A percentile compares a stretch with the other conserved stretches of the same genome.
phyloP scores from a whole-genome alignment of 2,113 vertebrate species.

The Oreochromis tanganicae region DNA sequence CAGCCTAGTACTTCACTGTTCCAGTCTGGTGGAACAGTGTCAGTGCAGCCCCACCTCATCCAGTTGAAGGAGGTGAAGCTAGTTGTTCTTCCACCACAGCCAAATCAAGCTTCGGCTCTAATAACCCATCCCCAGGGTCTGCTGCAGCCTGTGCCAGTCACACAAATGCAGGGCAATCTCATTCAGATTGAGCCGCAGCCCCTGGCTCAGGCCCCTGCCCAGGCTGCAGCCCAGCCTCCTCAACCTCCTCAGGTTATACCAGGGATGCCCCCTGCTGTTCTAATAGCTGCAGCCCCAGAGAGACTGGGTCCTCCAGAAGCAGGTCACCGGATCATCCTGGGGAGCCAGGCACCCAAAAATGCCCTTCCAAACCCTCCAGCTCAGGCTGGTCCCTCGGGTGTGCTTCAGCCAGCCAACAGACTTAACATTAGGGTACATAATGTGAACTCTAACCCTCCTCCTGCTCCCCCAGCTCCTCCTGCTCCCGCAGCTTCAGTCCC shows the following conservation, averaged over 20 bases:
- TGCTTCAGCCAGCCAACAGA: background rate
- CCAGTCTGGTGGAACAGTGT: background rate
- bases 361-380: constrained; percentile 8
- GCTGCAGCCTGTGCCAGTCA: background rate
- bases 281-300: constrained; percentile 67
- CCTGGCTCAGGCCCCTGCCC: constrained; percentile 42
- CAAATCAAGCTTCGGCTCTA: constrained; percentile 6
- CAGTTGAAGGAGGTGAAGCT: constrained; percentile 5
- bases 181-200: constrained; percentile 49
- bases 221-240: background rate
- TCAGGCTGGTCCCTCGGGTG: background rate
- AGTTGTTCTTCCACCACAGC: constrained; percentile 26
- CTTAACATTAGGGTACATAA: background rate
- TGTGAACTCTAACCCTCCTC: background rate
- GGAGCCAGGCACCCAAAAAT: constrained; percentile 45
- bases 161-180: constrained; percentile 32
- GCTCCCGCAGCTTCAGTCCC: background rate
- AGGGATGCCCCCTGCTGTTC: constrained; percentile 38
- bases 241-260: constrained; percentile 26
- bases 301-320: constrained; percentile 59
- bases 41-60: background rate
- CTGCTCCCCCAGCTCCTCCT: background rate
- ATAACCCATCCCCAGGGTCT: background rate
- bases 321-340: constrained; percentile 61
- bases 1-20: constrained; percentile 15